Conservation (phyloP, 1,140 invertebrate species). For the Solenopsis fugax region DNA sequence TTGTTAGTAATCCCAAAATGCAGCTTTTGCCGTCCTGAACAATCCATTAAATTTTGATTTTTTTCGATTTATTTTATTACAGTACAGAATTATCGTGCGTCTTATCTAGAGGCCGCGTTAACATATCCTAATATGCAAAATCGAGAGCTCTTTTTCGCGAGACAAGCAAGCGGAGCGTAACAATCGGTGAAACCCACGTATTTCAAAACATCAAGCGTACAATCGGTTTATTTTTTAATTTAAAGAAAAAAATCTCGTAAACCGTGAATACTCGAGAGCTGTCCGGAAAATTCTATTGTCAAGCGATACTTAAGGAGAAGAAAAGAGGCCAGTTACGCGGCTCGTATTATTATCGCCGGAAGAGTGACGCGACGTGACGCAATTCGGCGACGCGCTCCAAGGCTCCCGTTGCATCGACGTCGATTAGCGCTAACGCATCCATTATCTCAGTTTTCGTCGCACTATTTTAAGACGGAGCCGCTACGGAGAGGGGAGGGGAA, state of each 20-base stretch:
- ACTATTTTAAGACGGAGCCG: not conserved
- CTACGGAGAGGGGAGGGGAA: not conserved
- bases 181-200: not conserved
- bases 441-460: conserved; percentile 40
- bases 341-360: conserved; percentile 47
- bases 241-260: not conserved
- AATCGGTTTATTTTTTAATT: not conserved
- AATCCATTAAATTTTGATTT: too few relatives aligned
- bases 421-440: not conserved
- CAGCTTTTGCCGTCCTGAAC: too few relatives aligned
- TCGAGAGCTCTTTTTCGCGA: too few relatives aligned
- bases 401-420: not conserved
- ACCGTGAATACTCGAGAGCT: too few relatives aligned
- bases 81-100: too few relatives aligned
- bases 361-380: conserved; percentile 57
- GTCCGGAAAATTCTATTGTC: not conserved
- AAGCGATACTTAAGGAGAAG: not conserved
- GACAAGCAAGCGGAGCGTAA: too few relatives aligned
- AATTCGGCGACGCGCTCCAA: conserved; percentile 34
- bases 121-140: too few relatives aligned
- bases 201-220: not conserved
- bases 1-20: too few relatives aligned
- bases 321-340: conserved; percentile 7
- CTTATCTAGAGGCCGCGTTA: too few relatives aligned
- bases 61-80: too few relatives aligned